Conservation (phyloP, 2,113 vertebrate species). For the Oreochromis spilurus region DNA sequence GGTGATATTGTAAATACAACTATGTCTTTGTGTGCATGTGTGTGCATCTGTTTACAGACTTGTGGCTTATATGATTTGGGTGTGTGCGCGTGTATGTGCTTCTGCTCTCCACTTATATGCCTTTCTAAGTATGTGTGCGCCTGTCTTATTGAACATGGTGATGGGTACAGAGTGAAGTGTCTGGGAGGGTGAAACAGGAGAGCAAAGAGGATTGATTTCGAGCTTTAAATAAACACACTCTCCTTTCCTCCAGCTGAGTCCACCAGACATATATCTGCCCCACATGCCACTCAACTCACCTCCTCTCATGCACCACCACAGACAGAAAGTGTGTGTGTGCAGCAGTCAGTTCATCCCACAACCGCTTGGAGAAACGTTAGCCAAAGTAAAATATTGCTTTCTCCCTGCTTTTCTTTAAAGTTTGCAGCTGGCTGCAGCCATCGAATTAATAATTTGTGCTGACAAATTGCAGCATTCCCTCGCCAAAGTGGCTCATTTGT, state of each 20-base stretch:
- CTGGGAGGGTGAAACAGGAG: constrained; percentile 1
- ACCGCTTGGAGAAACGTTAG: not conserved
- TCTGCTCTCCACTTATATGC: not conserved
- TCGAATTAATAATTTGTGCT: constrained; percentile 18
- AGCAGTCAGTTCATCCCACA: not conserved
- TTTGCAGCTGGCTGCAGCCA: not conserved
- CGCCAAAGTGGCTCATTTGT: constrained; percentile 5
- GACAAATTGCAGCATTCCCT: not conserved
- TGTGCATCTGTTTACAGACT: not conserved
- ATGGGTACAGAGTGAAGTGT: constrained; percentile 9
- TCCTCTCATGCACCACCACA: not conserved
- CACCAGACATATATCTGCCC: constrained; percentile 36
- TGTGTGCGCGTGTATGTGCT: not conserved
- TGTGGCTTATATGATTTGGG: not conserved
- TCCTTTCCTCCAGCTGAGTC: constrained; percentile 66
- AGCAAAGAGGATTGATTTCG: constrained; percentile 57
- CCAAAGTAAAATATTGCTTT: not conserved
- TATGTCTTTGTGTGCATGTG: not conserved
- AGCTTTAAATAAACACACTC: constrained; percentile 71
- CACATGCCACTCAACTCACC: constrained; percentile 33
- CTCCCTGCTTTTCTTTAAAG: not conserved
- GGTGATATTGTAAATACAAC: not conserved
- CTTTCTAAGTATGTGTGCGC: not conserved
- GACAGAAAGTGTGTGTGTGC: not conserved
- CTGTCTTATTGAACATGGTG: constrained; percentile 6